These are phyloP conservation scores for Pocillopora verrucosa DNA, from an alignment of 64 coral and sea anemone genomes.

Conservation along the genomic window DNA sequence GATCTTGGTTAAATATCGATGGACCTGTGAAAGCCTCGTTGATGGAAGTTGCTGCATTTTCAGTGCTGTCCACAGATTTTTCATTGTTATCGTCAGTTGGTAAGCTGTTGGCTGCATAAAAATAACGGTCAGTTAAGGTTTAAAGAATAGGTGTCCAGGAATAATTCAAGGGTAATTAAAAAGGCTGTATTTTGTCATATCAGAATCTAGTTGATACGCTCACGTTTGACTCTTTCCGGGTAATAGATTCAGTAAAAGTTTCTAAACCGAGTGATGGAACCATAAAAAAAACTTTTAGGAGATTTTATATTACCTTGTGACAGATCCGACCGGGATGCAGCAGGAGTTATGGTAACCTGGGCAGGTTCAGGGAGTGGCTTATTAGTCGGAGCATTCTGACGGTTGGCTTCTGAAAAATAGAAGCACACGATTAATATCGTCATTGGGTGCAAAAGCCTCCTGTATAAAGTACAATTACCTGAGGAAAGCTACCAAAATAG, in stretches of 20 bases:
- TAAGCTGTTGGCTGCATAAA: neutral
- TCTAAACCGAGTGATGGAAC: no score
- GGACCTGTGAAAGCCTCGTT: constrained; percentile 28
- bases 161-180: no score
- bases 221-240: neutral
- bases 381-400: neutral
- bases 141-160: neutral
- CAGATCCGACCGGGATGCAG: neutral
- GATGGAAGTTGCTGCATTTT: constrained; percentile 8
- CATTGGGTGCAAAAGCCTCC: neutral
- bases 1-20: neutral
- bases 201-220: no score
- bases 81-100: neutral
- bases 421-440: neutral
- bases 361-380: neutral
- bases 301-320: neutral
- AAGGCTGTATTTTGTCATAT: no score
- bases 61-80: neutral
- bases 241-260: neutral
- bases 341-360: neutral
- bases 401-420: neutral
- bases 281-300: neutral
- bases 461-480: no score
- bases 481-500: no score
- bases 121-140: neutral